Base-by-base conservation (phyloP, 1,140 invertebrate species). In the Homalodisca vitripennis region DNA sequence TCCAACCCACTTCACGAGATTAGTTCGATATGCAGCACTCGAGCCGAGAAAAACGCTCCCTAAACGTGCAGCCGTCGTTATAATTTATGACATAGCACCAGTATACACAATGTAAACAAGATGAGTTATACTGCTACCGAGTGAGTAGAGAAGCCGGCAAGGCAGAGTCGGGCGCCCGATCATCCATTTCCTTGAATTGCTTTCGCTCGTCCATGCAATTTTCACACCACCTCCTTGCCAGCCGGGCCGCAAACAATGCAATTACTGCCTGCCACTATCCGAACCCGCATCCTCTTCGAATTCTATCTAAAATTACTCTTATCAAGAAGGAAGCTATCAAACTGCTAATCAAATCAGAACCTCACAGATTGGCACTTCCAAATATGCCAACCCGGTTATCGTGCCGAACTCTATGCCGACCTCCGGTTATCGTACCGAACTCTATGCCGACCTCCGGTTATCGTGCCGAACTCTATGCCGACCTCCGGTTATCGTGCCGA, bases 281-380 rank as follows among this genome's bases (percentile, higher is more conserved):
- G n/a, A 41, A 17, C 6, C 17, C 34, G 17, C 17, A 41, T 41
- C 34, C 6, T 41, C 34, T 41, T 41, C 34, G 6, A 41, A 41
- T 41, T 41, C 34, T 17, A 17, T 41, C 6, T 41, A 41, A 41
- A 41, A 41, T 41, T 17, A 41, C 34, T 41, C 34, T 41, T 41
- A 41, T 41, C 34, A 53, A 13, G 48, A n/a, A 13, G 10, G 12
- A 14, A 53, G 12, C 48, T 14, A 53, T 53, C 48, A 6, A 53
- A 20, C 48, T 20, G 20, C 48, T 53, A 53, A 53, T 53, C 48
- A 53, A 53, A 53, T 53, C 13, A 24, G 6, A 53, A 53, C 12
- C 6, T 53, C 22, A n/a, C 20, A n/a, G 48, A 53, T 53, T 53
- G 48, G 48, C 48, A 41, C 34, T 53, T 13, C 48, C 48, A 53